Evolutionary conservation across 2,113 vertebrate genomes (phyloP).

Genomic region (Rafetus swinhoei): DNA sequence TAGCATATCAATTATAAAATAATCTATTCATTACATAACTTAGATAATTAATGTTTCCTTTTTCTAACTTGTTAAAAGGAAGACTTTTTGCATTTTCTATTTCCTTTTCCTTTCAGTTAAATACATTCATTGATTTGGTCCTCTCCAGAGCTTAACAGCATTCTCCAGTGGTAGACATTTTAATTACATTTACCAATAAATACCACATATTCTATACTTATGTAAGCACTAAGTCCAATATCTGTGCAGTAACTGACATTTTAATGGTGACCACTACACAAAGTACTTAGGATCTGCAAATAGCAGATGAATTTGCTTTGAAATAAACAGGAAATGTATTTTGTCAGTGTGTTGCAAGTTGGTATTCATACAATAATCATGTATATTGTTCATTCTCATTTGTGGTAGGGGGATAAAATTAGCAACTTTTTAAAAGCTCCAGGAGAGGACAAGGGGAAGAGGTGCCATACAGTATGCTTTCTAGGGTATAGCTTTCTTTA

Average conservation of each 20-base stretch:
- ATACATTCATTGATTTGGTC: not conserved
- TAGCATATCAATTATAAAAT: not conserved
- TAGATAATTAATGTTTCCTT: not conserved
- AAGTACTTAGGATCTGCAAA: not conserved
- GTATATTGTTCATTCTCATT: not conserved
- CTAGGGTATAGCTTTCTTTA: no score
- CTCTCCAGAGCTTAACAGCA: not conserved
- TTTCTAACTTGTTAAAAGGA: not conserved
- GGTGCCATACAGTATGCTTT: no score
- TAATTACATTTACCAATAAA: not conserved
- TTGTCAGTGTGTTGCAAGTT: not conserved
- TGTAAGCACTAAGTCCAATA: not conserved
- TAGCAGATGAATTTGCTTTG: not conserved
- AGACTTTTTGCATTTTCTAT: not conserved
- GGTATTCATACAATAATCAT: not conserved
- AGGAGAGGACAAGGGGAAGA: no score
- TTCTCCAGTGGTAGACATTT: not conserved
- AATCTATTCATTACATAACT: not conserved
- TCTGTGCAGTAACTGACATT: rapidly evolving
- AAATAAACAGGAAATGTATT: not conserved
- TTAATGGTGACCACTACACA: not conserved
- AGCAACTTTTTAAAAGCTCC: not conserved
- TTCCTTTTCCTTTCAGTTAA: not conserved
- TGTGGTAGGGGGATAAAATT: not conserved
- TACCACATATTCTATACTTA: not conserved